phyloP scores from a whole-genome alignment of 2,113 vertebrate species.

The Meles meles region DNA sequence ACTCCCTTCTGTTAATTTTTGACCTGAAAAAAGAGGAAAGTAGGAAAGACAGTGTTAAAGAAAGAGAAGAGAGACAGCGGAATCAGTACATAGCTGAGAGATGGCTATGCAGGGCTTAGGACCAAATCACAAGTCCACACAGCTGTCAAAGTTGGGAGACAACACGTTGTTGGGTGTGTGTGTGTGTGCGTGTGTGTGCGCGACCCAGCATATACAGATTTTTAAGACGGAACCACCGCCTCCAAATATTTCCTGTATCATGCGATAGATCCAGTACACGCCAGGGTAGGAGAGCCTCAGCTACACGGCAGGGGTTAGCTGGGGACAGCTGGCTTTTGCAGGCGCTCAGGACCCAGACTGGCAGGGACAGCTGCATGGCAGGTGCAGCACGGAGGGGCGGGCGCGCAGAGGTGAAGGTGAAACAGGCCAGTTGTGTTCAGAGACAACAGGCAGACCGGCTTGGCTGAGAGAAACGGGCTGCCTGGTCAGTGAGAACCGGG shows the following conservation, averaged over 20 bases:
- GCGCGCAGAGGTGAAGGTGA: background rate
- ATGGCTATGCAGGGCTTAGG: background rate
- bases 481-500: background rate
- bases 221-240: background rate
- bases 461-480: background rate
- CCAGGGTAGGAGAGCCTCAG: background rate
- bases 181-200: background rate
- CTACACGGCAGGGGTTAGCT: constrained; percentile 42
- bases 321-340: constrained; percentile 62
- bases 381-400: background rate
- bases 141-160: background rate
- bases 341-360: constrained; percentile 45
- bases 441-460: background rate
- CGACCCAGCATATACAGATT: background rate
- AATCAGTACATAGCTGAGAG: background rate
- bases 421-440: background rate
- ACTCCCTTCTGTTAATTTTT: constrained; percentile 11
- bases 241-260: background rate
- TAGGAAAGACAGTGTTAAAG: background rate
- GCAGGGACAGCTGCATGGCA: constrained; percentile 63
- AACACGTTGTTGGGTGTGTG: background rate
- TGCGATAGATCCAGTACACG: background rate
- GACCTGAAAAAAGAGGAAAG: background rate
- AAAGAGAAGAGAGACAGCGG: background rate
- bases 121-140: background rate